Evolutionary conservation across 2,888 invertebrate species (phyloP), one percentile per base, ranked within the genome.

Genomic region (Nomada hirtipes): DNA sequence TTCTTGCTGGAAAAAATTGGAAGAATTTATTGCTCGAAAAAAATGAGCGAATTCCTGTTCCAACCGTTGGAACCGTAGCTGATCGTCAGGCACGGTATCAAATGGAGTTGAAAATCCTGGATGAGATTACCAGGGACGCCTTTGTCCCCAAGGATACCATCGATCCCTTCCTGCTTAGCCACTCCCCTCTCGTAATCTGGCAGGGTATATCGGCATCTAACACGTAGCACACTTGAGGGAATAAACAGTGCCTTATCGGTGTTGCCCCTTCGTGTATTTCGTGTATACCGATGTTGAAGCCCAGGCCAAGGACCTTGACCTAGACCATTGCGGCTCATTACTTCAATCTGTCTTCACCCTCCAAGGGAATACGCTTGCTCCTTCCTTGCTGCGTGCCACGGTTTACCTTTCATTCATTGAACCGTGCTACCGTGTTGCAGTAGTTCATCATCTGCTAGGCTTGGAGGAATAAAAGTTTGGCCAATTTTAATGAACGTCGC

Each of bases 281-380:
- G 82, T 82, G 64, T 68, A 77, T 65, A 57, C 60, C 77, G 67
- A 59, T 69, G 75, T 52, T 76, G 57, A 65, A 79, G 42, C 70
- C 36, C 52, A 65, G 71, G 29, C 64, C 71, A 60, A 68, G 55
- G 84, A 82, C 85, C 85, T 84, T 85, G 85, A 85, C 85, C 85
- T 63, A 85, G 79, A 82, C 76, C 77, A 79, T 79, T 36, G 44
- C 55, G 68, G 75, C 59, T 85, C 82, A 65, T 79, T 84, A 73
- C 82, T 84, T 82, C 79, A 57, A 76, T 74, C 74, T 64, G 68
- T 74, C 72, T 79, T 75, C 72, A 63, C 76, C 71, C 79, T 72
- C 68, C 53, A 61, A 78, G 55, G 57, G 74, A 69, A 63, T 72
- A 83, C 64, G 47, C 57, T 61, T 57, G 53, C 64, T 57, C 20